Percentiles rank a stretch among this genome's conserved stretches.
Evolutionary conservation across 2,797 vertebrate genomes (phyloP).

Genomic region (Hirundo rustica): DNA sequence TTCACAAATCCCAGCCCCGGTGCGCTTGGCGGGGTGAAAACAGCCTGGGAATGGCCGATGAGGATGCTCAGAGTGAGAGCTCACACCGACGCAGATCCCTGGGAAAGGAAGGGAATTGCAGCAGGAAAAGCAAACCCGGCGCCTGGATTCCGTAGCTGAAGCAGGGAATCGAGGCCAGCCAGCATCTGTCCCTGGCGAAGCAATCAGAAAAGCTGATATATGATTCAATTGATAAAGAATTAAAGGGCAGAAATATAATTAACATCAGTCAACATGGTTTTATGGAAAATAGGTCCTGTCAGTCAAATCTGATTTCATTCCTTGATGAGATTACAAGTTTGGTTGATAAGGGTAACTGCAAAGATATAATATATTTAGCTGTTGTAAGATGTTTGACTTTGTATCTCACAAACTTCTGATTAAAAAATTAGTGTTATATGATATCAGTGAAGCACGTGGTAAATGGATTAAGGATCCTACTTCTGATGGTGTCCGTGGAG

Average conservation of each 20-base stretch:
- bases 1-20: neutral
- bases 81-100: neutral
- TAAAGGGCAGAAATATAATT: slow-evolving; percentile 55
- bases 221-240: slow-evolving; percentile 43
- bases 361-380: slow-evolving; percentile 39
- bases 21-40: neutral
- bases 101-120: neutral
- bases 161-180: neutral
- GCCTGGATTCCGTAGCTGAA: neutral
- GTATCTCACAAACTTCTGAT: slow-evolving; percentile 42
- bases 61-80: neutral
- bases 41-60: accelerated
- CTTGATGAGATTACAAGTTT: slow-evolving; percentile 59
- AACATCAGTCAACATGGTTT: slow-evolving; percentile 23
- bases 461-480: slow-evolving; percentile 8
- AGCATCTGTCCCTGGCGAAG: slow-evolving; percentile 20
- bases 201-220: neutral
- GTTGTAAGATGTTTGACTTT: slow-evolving; percentile 46
- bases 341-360: slow-evolving; percentile 48
- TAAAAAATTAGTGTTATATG: slow-evolving; percentile 39
- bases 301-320: slow-evolving; percentile 58
- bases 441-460: neutral
- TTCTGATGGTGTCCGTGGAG: neutral
- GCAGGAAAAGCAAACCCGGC: neutral
- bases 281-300: slow-evolving; percentile 58